Percentiles rank a stretch among this genome's conserved stretches.
These are phyloP conservation scores for Trypoxylon attenuatum DNA, from an alignment of 2,888 invertebrate species.

Conservation along the genomic window DNA sequence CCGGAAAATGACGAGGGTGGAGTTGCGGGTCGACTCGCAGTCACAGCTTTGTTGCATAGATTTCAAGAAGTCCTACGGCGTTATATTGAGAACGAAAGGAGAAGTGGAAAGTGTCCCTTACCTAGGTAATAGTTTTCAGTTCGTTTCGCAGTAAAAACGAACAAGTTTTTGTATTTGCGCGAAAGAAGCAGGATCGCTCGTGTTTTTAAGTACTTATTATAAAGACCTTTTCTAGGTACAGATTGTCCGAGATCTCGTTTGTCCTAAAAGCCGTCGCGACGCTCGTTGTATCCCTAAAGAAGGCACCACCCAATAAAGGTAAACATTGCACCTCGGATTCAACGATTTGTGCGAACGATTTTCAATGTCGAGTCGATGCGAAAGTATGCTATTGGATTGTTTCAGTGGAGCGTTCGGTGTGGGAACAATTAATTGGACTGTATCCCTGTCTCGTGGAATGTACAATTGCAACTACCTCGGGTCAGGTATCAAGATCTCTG, in stretches of 20 bases:
- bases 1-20: constrained; percentile 77
- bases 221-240: constrained; percentile 80
- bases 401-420: constrained; percentile 90
- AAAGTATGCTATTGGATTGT: too few relatives aligned
- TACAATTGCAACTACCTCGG: constrained; percentile 84
- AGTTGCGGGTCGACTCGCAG: constrained; percentile 86
- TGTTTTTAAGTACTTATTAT: constrained; percentile 59
- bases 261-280: constrained; percentile 96
- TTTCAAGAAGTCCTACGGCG: constrained; percentile 94
- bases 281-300: constrained; percentile 92
- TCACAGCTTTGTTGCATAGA: constrained; percentile 92
- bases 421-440: constrained; percentile 93
- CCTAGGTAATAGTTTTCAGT: constrained; percentile 79
- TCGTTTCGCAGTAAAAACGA: too few relatives aligned
- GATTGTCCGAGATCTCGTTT: constrained; percentile 96
- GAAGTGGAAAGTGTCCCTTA: constrained; percentile 89
- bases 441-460: constrained; percentile 94
- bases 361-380: background rate
- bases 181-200: background rate
- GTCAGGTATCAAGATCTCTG: constrained; percentile 86
- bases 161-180: too few relatives aligned
- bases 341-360: background rate
- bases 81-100: constrained; percentile 89
- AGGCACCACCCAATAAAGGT: constrained; percentile 91
- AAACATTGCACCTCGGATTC: constrained; percentile 45